phyloP scores from a whole-genome alignment of 1,140 invertebrate genomes.

The Temnothorax nylanderi region DNA sequence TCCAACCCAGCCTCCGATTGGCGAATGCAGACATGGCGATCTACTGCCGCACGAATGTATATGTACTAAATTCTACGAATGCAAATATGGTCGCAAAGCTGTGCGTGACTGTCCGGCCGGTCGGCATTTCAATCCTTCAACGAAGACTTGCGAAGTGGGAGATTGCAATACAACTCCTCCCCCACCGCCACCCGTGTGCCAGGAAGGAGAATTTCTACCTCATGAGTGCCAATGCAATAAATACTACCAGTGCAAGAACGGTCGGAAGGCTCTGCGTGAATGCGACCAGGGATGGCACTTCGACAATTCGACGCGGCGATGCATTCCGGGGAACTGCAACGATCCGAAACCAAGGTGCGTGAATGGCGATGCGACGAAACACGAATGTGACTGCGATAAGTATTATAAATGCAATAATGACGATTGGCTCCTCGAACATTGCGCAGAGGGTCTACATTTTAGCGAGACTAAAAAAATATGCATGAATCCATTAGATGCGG shows the following conservation, averaged over 20 bases:
- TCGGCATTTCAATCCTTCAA: background rate
- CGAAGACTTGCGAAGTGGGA: background rate
- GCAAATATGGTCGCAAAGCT: background rate
- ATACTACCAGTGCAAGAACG: background rate
- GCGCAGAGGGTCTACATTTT: background rate
- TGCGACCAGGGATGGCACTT: background rate
- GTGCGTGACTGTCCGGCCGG: background rate
- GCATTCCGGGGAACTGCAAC: background rate
- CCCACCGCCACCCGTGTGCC: too few species aligned
- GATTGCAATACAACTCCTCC: too few species aligned
- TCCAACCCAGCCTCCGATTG: too few species aligned
- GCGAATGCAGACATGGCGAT: background rate
- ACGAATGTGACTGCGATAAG: background rate
- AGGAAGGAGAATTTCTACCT: background rate
- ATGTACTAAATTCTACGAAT: background rate
- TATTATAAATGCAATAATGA: background rate
- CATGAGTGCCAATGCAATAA: background rate
- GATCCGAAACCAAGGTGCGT: background rate
- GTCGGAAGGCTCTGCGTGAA: background rate
- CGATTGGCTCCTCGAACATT: fast-evolving
- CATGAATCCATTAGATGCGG: background rate
- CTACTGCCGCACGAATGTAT: background rate
- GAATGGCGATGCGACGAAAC: background rate
- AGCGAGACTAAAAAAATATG: background rate
- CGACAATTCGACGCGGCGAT: background rate